Conservation (phyloP, 2,797 vertebrate genomes). For the Coregonus suidteri region DNA sequence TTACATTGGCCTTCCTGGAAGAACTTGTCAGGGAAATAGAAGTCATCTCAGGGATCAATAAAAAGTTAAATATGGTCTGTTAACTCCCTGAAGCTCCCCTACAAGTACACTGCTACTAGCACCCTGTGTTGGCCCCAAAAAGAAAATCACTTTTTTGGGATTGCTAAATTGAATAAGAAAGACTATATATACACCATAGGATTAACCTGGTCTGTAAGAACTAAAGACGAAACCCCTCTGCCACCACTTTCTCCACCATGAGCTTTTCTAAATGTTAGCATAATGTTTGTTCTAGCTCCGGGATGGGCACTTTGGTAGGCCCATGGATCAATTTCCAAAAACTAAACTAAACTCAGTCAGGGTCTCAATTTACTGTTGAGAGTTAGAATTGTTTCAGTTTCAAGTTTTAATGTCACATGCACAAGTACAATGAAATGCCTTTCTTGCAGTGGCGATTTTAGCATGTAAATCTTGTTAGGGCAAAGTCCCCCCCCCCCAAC, state of each 20-base stretch:
- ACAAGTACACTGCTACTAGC: conserved; percentile 5
- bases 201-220: neutral
- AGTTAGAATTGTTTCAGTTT: too few species aligned
- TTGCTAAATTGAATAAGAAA: neutral
- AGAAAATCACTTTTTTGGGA: conserved; percentile 6
- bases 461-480: too few species aligned
- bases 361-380: too few species aligned
- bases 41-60: conserved; percentile 18
- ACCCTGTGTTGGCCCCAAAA: conserved; percentile 14
- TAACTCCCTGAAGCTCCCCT: conserved; percentile 1
- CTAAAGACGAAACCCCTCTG: too few species aligned
- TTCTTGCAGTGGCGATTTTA: too few species aligned
- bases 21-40: conserved; percentile 7
- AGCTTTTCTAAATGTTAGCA: neutral
- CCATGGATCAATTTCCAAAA: too few species aligned
- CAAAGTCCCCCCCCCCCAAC: too few species aligned
- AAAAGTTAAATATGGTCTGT: conserved; percentile 21
- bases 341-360: too few species aligned
- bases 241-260: too few species aligned
- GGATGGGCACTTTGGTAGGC: too few species aligned
- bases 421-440: too few species aligned
- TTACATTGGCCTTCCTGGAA: conserved; percentile 1
- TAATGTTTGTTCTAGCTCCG: neutral
- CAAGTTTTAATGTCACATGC: too few species aligned
- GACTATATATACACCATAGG: neutral